Evolutionary conservation across 2,888 invertebrate genomes (phyloP), one percentile per base, ranked within the genome.

Genomic region (Flabesymbios commensalis): DNA sequence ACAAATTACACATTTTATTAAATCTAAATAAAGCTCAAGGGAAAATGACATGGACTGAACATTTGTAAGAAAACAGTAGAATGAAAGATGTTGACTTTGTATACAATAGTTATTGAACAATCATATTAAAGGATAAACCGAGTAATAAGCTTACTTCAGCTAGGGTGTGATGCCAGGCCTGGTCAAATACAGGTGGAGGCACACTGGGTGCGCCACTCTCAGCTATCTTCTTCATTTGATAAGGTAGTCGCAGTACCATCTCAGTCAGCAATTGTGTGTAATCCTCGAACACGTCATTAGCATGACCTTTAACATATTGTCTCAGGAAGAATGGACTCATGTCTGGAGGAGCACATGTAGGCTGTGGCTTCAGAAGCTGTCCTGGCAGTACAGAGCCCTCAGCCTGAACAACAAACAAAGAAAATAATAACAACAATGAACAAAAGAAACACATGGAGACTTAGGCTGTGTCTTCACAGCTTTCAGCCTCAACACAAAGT

Each of bases 251-350:
- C 10, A 97, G 86, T 0, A 93, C 92, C 88, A 97, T 93, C 85
- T 98, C 97, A 57, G 97, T 95, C 28, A 98, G 85, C n/a, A 97
- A 86, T 69, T 93, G 92, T 10, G 93, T 92, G 82, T 95, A 96
- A 65, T 92, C 91, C 79, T 94, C 92, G 80, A 98, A 95, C 33
- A 97, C 91, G 79, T 97, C 96, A 53, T 90, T 88, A 0, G 92
- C 90, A 81, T 94, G 93, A 55, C 91, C 90, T 83, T 94, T 94
- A 39, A 96, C 91, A 77, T 95, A 95, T 78, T 93, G 94, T 31
- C 80, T 74, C 62, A 84, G 73, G 85, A 97, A 97, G 84, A 98
- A 93, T 10, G 96, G 96, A 4, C 93, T 91, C 91, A 96, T 94
- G 79, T 98, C 96, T 0, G 94, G 94, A 48, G 92, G 88, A 0